phyloP scores from a whole-genome alignment of 2,113 vertebrate species.

The Chiloscyllium plagiosum region DNA sequence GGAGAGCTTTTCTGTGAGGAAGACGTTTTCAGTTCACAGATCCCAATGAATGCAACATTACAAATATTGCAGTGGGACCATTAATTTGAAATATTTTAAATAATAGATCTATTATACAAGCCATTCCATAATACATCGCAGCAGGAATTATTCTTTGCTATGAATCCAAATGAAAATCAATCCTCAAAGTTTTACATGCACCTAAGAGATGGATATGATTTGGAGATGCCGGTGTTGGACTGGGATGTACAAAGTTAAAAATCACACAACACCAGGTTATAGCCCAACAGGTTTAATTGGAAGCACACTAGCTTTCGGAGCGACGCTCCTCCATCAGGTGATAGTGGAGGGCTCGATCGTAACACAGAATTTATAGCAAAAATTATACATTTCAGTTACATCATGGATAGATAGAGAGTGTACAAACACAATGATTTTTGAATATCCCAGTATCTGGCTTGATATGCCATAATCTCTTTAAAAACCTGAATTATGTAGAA shows the following conservation, averaged over 20 bases:
- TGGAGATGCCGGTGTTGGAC: too few species aligned
- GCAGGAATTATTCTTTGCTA: not conserved
- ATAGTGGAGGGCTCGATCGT: too few species aligned
- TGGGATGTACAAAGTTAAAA: too few species aligned
- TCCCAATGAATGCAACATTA: conserved; percentile 48
- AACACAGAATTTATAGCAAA: too few species aligned
- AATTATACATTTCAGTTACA: too few species aligned
- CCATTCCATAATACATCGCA: not conserved
- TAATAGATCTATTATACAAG: not conserved
- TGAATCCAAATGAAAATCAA: not conserved
- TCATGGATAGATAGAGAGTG: not conserved
- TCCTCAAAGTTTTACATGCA: not conserved
- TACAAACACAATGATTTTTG: not conserved
- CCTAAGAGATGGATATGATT: not conserved
- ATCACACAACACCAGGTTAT: too few species aligned
- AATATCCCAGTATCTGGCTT: too few species aligned
- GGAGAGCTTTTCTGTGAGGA: conserved; percentile 46
- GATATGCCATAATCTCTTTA: too few species aligned
- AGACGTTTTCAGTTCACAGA: conserved; percentile 50
- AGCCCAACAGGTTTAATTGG: too few species aligned
- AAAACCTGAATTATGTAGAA: too few species aligned
- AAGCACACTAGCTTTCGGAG: too few species aligned
- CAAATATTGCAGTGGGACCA: not conserved
- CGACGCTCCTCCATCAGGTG: too few species aligned
- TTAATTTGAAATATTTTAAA: not conserved